Conservation (phyloP, 1,140 invertebrate species). For the Danaus melanippus region DNA sequence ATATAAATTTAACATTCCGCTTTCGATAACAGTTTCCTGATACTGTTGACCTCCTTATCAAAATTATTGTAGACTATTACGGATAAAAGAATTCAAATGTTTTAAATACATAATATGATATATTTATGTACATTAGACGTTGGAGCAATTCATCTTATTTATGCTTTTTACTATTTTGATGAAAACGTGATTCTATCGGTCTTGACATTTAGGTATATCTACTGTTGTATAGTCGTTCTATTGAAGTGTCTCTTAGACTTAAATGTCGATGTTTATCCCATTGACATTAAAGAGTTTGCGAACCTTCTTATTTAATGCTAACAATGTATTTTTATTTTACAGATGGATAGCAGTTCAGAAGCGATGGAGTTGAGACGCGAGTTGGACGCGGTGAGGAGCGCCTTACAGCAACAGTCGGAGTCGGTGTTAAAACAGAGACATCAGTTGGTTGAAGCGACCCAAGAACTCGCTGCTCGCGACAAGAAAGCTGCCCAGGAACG, state of each 20-base stretch:
- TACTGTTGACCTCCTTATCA: conserved; percentile 41
- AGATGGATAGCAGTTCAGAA: conserved; percentile 75
- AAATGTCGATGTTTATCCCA: conserved; percentile 28
- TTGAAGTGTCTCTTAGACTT: conserved; percentile 31
- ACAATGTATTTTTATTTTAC: conserved; percentile 51
- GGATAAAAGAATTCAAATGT: background rate
- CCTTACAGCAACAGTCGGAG: conserved; percentile 75
- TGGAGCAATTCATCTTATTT: conserved; percentile 13
- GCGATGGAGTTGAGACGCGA: conserved; percentile 70
- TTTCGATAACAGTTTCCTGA: conserved; percentile 29
- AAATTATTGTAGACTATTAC: conserved; percentile 22
- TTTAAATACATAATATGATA: conserved; percentile 4
- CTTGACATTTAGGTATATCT: conserved; percentile 43
- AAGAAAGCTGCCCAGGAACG: conserved; percentile 74
- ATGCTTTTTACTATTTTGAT: conserved; percentile 15
- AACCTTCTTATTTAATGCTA: conserved; percentile 6
- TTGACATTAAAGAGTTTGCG: conserved; percentile 14
- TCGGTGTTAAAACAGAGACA: conserved; percentile 74
- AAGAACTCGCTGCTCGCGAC: conserved; percentile 75
- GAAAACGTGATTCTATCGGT: conserved; percentile 36
- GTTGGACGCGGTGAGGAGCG: conserved; percentile 75
- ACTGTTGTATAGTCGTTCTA: conserved; percentile 22
- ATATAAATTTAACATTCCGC: conserved; percentile 17
- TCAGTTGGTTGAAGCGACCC: conserved; percentile 72
- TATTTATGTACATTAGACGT: conserved; percentile 8